phyloP scores from a whole-genome alignment of 37 sponge, comb jelly and placozoan species.

The Ianthella basta region DNA sequence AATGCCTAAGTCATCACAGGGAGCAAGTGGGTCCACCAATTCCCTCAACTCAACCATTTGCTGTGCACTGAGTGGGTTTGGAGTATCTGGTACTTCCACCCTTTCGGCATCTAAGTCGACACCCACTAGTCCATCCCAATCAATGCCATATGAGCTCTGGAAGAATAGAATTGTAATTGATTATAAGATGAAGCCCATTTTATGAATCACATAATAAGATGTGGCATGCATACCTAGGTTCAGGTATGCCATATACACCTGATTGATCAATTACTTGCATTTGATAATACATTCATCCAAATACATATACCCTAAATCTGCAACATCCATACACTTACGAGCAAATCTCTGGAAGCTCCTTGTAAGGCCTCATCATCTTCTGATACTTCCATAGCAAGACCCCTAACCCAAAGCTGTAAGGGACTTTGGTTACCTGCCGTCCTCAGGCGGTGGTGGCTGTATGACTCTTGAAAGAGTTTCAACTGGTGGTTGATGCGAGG shows the following conservation, averaged over 20 bases:
- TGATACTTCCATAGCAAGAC: not conserved
- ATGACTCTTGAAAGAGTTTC: slow-evolving; percentile 38
- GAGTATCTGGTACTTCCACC: not conserved
- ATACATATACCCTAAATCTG: too few relatives aligned
- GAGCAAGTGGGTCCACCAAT: slow-evolving; percentile 6
- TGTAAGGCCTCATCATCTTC: slow-evolving; percentile 15
- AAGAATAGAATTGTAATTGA: not conserved
- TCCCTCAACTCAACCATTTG: not conserved
- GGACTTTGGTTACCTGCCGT: slow-evolving; percentile 39
- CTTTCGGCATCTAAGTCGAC: not conserved
- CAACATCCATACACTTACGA: slow-evolving; percentile 23
- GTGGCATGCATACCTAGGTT: not conserved
- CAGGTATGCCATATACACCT: too few relatives aligned
- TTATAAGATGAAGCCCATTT: not conserved
- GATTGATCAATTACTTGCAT: too few relatives aligned
- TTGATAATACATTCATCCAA: too few relatives aligned
- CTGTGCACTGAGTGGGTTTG: not conserved
- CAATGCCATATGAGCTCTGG: slow-evolving; percentile 13
- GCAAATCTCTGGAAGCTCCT: not conserved
- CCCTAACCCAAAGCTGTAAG: slow-evolving; percentile 53
- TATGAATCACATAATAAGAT: not conserved
- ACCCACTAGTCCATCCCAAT: slow-evolving; percentile 17
- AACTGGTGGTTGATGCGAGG: slow-evolving; percentile 28
- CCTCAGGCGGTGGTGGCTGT: slow-evolving; percentile 40
- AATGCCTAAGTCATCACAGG: slow-evolving; percentile 11